Conservation (phyloP, 2,113 vertebrate genomes). For the Crocuta crocuta region DNA sequence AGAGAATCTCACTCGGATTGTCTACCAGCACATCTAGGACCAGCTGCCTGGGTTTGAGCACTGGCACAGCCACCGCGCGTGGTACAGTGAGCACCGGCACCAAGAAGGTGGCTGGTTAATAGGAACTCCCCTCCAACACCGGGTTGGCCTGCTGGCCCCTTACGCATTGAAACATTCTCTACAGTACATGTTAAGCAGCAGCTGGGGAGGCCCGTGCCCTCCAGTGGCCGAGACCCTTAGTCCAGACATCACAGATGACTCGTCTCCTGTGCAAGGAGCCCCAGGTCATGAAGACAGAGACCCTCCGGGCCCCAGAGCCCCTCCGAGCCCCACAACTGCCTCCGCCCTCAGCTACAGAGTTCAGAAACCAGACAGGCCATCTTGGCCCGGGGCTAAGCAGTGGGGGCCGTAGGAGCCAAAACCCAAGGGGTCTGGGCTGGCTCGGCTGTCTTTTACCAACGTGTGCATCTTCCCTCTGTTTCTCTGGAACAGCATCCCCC, state of each 20-base stretch:
- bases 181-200: not conserved
- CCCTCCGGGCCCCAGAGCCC: not conserved
- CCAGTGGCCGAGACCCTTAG: not conserved
- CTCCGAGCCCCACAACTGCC: too few species aligned
- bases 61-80: not conserved
- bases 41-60: not conserved
- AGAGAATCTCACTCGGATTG: not conserved
- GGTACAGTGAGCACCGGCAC: fast-evolving
- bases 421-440: not conserved
- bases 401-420: not conserved
- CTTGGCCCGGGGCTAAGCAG: not conserved
- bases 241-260: not conserved
- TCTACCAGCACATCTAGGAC: not conserved
- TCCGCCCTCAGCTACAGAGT: not conserved
- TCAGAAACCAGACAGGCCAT: not conserved
- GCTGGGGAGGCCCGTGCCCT: too few species aligned
- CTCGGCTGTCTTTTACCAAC: not conserved
- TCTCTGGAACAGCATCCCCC: not conserved
- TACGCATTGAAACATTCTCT: too few species aligned
- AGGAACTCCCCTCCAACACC: not conserved
- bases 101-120: not conserved
- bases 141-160: not conserved
- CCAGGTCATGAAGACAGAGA: not conserved
- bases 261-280: not conserved
- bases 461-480: not conserved